Evolutionary conservation across 2,888 invertebrate genomes (phyloP), one percentile per base, ranked within the genome.

Genomic region (Apotomis turbidana): DNA sequence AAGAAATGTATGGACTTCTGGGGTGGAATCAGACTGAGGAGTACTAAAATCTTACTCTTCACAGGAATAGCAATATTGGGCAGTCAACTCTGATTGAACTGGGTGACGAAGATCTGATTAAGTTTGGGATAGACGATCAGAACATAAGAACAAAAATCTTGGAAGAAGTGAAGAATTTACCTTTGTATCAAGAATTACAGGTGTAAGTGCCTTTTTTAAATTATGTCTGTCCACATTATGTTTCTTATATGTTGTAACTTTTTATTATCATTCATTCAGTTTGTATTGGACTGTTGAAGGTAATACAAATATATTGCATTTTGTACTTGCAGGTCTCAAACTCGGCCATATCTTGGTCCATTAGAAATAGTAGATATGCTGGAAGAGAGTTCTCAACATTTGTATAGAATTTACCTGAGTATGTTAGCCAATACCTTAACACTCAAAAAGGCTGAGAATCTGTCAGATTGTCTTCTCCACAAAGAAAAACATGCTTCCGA

Each of bases 401-500:
- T 93, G 15, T 86, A 91, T 74, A 87, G 89, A 77, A 88, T 93
- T 71, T 88, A 91, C 74, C 80, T 93, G 15, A 93, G 93, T 76
- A 81, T 92, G 79, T 78, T 90, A 68, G 87, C 91, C 36, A 93
- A 89, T 64, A 88, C 87, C 58, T 76, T 88, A 73, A 87, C 89
- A 15, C 74, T 94, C 51, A 90, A 88, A 76, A 92, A 89, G 73
- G 85, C 85, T 36, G 85, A 87, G 44, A 86, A 85, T 72, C 77
- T 89, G 71, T 75, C 84, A 10, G 93, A 93, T 74, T 87, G 85
- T 76, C 80, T 91, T 60, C 77, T 92, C 9, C 82, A 87, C 74
- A 85, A 87, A 82, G 91, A 93, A 71, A 88, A 90, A 79, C 91
- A 88, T 84, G 90, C 92, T 55, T 92, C 93, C 38, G 86, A 90